phyloP scores from a whole-genome alignment of 2,113 vertebrate genomes.

The Megaceryle maxima region DNA sequence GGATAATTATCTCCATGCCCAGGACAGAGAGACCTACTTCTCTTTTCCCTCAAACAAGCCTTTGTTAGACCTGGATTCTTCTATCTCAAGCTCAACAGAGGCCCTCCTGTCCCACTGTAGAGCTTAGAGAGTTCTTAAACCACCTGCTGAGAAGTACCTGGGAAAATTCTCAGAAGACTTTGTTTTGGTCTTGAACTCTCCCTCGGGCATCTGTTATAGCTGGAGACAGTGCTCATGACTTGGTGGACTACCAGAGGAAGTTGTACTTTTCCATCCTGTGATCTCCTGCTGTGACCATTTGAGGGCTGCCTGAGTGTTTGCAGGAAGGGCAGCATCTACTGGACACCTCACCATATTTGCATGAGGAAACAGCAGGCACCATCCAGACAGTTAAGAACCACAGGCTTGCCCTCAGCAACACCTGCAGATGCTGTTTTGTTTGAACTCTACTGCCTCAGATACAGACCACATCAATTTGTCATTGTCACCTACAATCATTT shows the following conservation, averaged over 20 bases:
- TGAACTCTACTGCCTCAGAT: neutral
- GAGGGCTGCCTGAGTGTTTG: neutral
- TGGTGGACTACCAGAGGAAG: neutral
- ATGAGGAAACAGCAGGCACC: neutral
- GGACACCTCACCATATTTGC: neutral
- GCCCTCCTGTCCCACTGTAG: neutral
- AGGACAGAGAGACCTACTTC: neutral
- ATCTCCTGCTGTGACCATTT: neutral
- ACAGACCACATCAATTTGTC: neutral
- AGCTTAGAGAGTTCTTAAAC: neutral
- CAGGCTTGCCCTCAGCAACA: neutral
- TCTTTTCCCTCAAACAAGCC: neutral
- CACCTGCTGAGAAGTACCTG: neutral
- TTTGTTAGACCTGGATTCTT: neutral
- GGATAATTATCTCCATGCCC: neutral
- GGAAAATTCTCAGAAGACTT: neutral
- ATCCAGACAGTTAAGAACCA: rapidly evolving
- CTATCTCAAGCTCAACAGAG: neutral
- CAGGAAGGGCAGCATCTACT: neutral
- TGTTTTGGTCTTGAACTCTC: neutral
- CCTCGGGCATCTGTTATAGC: neutral
- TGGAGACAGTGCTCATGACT: neutral
- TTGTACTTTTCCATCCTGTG: rapidly evolving
- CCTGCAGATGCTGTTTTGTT: neutral
- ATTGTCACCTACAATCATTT: neutral